Base-by-base conservation (phyloP, 1,140 invertebrate genomes). In the Colletes latitarsis region DNA sequence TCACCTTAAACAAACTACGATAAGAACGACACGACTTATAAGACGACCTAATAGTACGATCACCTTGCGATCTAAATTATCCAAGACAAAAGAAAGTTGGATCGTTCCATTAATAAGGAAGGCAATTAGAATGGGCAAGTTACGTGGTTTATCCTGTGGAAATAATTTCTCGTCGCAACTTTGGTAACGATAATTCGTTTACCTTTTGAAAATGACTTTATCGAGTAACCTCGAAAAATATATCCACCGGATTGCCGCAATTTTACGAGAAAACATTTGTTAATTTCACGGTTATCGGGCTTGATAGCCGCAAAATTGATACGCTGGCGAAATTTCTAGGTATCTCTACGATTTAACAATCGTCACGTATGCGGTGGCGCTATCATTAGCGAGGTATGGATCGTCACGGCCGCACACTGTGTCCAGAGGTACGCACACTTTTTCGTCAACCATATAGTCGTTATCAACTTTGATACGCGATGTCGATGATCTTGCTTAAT, bases 391-490 rank as follows among this genome's bases (percentile, higher is more conserved):
- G 69, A 87, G n/a, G 73, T 88, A 55, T 93, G 92, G 90, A 85
- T 94, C 9, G 73, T 95, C 39, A 94, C 93, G 21, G 94, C 94
- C 6, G 94, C 93, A 21, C 94, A 95, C 79, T 95, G 94, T 71
- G 87, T 93, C 19, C 86, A 88, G 77, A 80, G 73, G 82, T 83
- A 49, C 0, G 46, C n/a, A 43, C 3, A 19, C n/a, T 10, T 69
- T 72, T 60, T 19, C 6, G 39, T 49, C 30, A 9, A 64, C 12
- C 49, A 6, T 19, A 68, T 53, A 6, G 3, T 10, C 49, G 49
- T 12, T 49, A 49, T 49, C 8, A 12, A 49, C 10, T 12, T 49
- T 10, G 49, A 49, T 49, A 12, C 49, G 6, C 10, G 49, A 49
- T 49, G 49, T 46, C 43, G 2, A 6, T 46, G 43, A 6, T 46